Conservation (phyloP, 2,888 invertebrate species). For the Aleiodes testaceus region DNA sequence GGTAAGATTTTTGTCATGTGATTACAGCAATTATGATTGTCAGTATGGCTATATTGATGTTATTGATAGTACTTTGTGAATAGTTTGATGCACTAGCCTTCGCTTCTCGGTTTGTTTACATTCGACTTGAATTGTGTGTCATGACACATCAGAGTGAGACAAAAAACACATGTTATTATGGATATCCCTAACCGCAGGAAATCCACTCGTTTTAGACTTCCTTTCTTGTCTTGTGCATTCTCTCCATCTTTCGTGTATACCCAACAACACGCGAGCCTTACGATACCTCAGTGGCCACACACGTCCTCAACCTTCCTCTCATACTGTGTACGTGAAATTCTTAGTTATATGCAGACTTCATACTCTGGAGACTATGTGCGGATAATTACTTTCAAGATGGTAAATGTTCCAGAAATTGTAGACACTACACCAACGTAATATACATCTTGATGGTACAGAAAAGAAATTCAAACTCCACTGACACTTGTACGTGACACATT, state of each 20-base stretch:
- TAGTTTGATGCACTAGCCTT: too few relatives aligned
- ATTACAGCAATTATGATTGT: too few relatives aligned
- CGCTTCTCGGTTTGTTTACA: too few relatives aligned
- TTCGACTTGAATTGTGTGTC: too few relatives aligned
- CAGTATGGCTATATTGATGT: too few relatives aligned
- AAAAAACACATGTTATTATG: background rate
- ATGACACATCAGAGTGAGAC: background rate
- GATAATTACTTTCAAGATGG: conserved; percentile 34
- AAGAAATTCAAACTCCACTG: background rate
- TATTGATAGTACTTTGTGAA: too few relatives aligned
- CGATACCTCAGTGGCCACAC: conserved; percentile 29
- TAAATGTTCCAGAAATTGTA: background rate
- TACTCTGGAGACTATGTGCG: conserved; percentile 30
- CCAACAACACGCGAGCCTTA: background rate
- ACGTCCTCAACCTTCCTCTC: conserved; percentile 22
- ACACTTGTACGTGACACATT: conserved; percentile 8
- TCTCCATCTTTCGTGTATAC: background rate
- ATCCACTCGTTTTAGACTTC: background rate
- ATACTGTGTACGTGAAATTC: conserved; percentile 19
- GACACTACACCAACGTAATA: background rate
- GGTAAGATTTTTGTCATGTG: too few relatives aligned
- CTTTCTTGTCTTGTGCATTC: conserved; percentile 1
- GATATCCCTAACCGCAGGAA: conserved; percentile 38
- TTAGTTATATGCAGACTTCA: background rate
- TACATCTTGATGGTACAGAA: background rate